A percentile compares a stretch with the other conserved stretches of the same genome.
phyloP scores from a whole-genome alignment of 2,113 vertebrate species.

The Cettia cetti region DNA sequence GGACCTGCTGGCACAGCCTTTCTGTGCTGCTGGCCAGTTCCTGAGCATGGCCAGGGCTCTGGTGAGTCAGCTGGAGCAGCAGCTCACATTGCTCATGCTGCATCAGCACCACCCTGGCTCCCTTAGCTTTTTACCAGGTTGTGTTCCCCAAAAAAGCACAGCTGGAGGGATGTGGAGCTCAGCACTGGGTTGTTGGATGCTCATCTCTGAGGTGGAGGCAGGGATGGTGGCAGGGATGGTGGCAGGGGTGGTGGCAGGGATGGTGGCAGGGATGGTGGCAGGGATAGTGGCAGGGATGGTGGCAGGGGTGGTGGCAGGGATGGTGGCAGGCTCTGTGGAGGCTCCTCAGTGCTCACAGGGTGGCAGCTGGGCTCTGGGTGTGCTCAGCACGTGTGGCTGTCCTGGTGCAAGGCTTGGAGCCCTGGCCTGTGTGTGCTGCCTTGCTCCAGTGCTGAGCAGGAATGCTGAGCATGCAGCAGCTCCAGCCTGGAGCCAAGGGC shows the following conservation, averaged over 20 bases:
- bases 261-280: not conserved
- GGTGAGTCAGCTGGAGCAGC: not conserved
- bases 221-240: not conserved
- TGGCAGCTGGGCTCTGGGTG: rapidly evolving
- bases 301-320: not conserved
- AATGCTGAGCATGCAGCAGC: slow-evolving; percentile 3
- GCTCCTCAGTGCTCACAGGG: not conserved
- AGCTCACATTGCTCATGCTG: not conserved
- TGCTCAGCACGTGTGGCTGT: not conserved
- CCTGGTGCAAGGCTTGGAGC: not conserved
- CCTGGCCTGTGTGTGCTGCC: not conserved
- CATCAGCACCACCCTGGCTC: not conserved
- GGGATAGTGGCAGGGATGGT: not conserved
- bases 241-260: not conserved
- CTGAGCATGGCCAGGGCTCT: rapidly evolving
- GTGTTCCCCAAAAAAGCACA: not conserved
- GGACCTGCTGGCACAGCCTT: not conserved
- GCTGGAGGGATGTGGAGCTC: not conserved
- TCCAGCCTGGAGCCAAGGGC: not conserved
- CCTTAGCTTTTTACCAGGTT: not conserved
- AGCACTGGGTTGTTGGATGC: not conserved
- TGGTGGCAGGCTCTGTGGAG: not conserved
- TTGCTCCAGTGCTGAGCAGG: slow-evolving; percentile 1
- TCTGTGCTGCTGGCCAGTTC: not conserved
- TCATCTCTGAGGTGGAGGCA: not conserved